These are phyloP conservation scores for Bufotes viridis DNA, from an alignment of 2,797 vertebrate genomes.

Conservation along the genomic window DNA sequence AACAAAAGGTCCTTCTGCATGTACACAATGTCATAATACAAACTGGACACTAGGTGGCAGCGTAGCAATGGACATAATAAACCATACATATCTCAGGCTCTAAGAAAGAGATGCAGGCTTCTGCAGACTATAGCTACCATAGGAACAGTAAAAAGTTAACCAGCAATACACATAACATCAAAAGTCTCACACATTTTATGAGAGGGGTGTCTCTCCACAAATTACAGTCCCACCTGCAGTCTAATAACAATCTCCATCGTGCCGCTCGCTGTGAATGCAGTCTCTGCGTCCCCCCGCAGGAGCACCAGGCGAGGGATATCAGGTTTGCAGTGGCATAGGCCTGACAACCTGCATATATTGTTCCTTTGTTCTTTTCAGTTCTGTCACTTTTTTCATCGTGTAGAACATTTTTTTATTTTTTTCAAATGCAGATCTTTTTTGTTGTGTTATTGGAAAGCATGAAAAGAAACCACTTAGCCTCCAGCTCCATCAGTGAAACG, in stretches of 20 bases:
- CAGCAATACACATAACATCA: too few species aligned
- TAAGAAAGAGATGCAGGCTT: too few species aligned
- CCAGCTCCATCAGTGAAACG: not conserved
- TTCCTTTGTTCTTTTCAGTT: conserved; percentile 15
- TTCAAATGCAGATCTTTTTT: conserved; percentile 7
- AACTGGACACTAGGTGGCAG: too few species aligned
- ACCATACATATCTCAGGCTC: too few species aligned
- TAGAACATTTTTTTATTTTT: not conserved
- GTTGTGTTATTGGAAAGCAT: conserved; percentile 9
- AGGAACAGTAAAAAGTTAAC: too few species aligned
- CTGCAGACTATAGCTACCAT: too few species aligned
- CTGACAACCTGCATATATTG: conserved; percentile 13
- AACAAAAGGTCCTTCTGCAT: too few species aligned
- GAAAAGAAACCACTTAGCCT: conserved; percentile 22
- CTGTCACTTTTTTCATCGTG: not conserved
- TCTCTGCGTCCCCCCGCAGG: not conserved
- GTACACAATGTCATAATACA: too few species aligned
- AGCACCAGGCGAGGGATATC: not conserved
- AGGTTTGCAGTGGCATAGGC: not conserved
- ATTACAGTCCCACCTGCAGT: not conserved
- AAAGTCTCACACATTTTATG: too few species aligned
- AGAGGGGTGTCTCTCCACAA: too few species aligned
- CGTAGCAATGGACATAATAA: too few species aligned
- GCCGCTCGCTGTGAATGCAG: not conserved
- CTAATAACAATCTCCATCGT: not conserved